These are phyloP conservation scores for Buteo buteo DNA, from an alignment of 2,113 vertebrate genomes.

Conservation along the genomic window DNA sequence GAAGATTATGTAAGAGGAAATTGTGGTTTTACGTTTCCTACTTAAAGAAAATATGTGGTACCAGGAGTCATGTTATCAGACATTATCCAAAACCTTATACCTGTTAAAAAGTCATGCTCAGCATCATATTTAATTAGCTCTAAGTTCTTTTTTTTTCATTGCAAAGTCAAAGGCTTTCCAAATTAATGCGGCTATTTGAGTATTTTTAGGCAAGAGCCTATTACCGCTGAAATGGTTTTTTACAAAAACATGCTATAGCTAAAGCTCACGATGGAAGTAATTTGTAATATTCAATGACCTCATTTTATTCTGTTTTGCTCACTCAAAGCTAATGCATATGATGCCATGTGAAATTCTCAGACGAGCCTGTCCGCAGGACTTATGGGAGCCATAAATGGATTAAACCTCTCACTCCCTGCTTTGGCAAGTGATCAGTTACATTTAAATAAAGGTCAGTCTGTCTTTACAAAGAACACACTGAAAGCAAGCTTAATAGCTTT, in stretches of 20 bases:
- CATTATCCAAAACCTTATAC: constrained; percentile 4
- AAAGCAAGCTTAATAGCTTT: constrained; percentile 64
- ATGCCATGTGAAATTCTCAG: constrained; percentile 51
- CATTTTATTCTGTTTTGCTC: constrained; percentile 51
- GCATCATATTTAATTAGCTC: background rate
- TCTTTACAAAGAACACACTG: constrained; percentile 64
- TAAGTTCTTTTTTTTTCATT: constrained; percentile 16
- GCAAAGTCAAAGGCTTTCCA: background rate
- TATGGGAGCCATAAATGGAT: constrained; percentile 51
- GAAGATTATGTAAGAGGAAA: constrained; percentile 23
- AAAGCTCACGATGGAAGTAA: constrained; percentile 34
- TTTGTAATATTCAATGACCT: constrained; percentile 50
- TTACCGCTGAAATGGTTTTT: background rate
- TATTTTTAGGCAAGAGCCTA: background rate
- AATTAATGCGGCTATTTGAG: background rate
- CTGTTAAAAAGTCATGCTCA: background rate
- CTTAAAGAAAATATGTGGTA: background rate
- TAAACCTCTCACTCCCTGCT: constrained; percentile 58
- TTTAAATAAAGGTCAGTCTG: constrained; percentile 69
- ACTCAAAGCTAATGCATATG: constrained; percentile 14
- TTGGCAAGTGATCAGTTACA: constrained; percentile 63
- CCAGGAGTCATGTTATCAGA: background rate
- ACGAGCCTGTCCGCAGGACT: constrained; percentile 25
- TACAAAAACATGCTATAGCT: constrained; percentile 20
- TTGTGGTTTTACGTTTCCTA: background rate